A percentile compares a stretch with the other conserved stretches of the same genome.
phyloP scores from a whole-genome alignment of 2,113 vertebrate species.

The Psettodes erumei region DNA sequence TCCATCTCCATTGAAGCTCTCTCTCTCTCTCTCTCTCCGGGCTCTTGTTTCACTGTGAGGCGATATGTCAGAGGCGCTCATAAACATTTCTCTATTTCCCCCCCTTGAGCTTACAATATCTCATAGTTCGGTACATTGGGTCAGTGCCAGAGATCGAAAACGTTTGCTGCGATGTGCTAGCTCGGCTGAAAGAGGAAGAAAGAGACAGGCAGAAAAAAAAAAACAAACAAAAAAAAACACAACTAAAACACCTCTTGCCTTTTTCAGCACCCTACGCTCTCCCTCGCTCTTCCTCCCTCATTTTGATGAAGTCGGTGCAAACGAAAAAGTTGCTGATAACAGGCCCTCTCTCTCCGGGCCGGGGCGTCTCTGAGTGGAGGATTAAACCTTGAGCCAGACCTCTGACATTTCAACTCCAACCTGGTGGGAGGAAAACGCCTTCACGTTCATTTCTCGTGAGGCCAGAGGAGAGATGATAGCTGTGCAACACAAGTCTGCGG shows the following conservation, averaged over 20 bases:
- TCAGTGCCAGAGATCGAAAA: constrained; percentile 68
- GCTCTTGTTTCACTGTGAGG: constrained; percentile 35
- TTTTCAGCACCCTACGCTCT: constrained; percentile 30
- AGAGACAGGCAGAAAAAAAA: not conserved
- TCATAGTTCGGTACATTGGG: constrained; percentile 62
- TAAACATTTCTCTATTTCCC: constrained; percentile 59
- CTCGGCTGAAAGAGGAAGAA: constrained; percentile 32
- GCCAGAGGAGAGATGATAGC: constrained; percentile 25
- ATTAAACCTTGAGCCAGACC: constrained; percentile 60
- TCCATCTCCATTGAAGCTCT: constrained; percentile 35
- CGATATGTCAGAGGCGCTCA: constrained; percentile 57
- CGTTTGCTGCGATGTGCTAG: constrained; percentile 53
- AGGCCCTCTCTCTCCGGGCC: constrained; percentile 27
- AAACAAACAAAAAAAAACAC: too few species aligned
- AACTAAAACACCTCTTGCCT: constrained; percentile 24
- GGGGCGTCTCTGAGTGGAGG: constrained; percentile 55
- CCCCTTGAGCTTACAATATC: constrained; percentile 61
- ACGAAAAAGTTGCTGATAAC: constrained; percentile 51
- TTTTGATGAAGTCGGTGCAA: constrained; percentile 28
- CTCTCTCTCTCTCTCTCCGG: constrained; percentile 48
- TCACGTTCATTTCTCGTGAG: constrained; percentile 56
- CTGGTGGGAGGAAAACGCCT: constrained; percentile 56
- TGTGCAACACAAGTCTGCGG: constrained; percentile 15
- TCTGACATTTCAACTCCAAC: constrained; percentile 65
- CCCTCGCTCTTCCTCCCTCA: constrained; percentile 5